Evolutionary conservation across 2,888 invertebrate species (phyloP), one percentile per base, ranked within the genome.

Genomic region (Apodemia mormo): DNA sequence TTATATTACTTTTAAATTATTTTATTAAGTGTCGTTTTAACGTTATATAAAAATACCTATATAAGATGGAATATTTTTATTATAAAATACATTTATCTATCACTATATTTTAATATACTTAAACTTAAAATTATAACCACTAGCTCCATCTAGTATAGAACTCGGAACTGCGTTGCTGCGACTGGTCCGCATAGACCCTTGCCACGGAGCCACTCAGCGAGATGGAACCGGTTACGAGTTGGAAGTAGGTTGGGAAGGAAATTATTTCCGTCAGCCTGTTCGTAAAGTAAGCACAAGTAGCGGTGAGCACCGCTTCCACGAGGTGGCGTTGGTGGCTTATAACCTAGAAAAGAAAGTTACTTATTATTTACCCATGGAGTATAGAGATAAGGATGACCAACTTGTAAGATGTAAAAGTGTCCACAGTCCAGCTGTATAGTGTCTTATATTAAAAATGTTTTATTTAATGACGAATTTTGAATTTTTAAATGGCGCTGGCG

Each of bases 281-380:
- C 91, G 75, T 87, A 94, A 1, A 93, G 80, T 37, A 94, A 72
- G 75, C 84, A 84, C 43, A 92, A 78, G 84, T 92, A 94, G 77
- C 92, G 92, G 73, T 94, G 94, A 33, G 82, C 78, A 66, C 93
- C 93, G 0, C 87, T 82, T 68, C 88, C 90, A 76, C 87, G 88
- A 83, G 94, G 88, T 80, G 94, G 94, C 82, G 87, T 77, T 81
- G 94, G 94, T 6, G 89, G 82, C 69, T 89, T 89, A 77, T 92
- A 94, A 14, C 85, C 94, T 94, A 75, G 14, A n/a, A 66, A 12
- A 67, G 43, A 58, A 66, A 14, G 52, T 49, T 68, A 33, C 4
- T 33, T 33, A 33, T 2, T 33, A 33, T 33, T 1, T 33, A 4
- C 33, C 33, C 33, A 2, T 33, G 33, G 33, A 33, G 33, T 33